These are phyloP conservation scores for Pantelozetes paolii DNA, from an alignment of 2,888 invertebrate species.

Conservation along the genomic window DNA sequence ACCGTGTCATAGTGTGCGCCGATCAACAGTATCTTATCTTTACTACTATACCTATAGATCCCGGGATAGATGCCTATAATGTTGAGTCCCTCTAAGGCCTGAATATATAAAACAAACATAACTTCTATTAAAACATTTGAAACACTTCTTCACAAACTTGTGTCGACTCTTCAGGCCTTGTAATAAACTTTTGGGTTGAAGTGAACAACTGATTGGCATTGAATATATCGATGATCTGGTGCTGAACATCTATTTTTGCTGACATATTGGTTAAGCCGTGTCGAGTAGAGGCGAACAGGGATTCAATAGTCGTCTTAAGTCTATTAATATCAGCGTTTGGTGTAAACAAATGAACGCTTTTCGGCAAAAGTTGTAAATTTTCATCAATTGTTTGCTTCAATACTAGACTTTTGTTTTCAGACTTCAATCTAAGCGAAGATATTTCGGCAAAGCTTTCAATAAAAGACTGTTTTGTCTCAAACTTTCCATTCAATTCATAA, in stretches of 20 bases:
- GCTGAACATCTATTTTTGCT: background rate
- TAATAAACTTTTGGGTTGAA: background rate
- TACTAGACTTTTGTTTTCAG: background rate
- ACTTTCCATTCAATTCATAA: background rate
- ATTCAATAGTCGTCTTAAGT: background rate
- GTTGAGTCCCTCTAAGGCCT: conserved; percentile 49
- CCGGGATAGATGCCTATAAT: conserved; percentile 51
- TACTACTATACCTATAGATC: conserved; percentile 49
- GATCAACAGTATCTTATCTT: conserved; percentile 51
- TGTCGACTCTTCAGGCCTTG: background rate
- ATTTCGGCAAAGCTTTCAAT: conserved; percentile 3
- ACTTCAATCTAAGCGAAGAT: background rate
- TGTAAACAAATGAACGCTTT: background rate
- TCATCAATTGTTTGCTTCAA: background rate
- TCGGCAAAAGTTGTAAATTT: background rate
- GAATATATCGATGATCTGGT: background rate
- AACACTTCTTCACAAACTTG: background rate
- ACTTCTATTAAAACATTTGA: background rate
- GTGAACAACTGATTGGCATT: background rate
- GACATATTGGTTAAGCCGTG: background rate
- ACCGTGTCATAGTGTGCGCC: conserved; percentile 53
- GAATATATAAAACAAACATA: conserved; percentile 1
- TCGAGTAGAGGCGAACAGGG: background rate
- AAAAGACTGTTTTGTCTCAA: conserved; percentile 9
- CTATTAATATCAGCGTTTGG: background rate